A percentile compares a stretch with the other conserved stretches of the same genome.
Evolutionary conservation across 92 coral and sea anemone genomes (phyloP).

Genomic region (Epizoanthus scotinus): DNA sequence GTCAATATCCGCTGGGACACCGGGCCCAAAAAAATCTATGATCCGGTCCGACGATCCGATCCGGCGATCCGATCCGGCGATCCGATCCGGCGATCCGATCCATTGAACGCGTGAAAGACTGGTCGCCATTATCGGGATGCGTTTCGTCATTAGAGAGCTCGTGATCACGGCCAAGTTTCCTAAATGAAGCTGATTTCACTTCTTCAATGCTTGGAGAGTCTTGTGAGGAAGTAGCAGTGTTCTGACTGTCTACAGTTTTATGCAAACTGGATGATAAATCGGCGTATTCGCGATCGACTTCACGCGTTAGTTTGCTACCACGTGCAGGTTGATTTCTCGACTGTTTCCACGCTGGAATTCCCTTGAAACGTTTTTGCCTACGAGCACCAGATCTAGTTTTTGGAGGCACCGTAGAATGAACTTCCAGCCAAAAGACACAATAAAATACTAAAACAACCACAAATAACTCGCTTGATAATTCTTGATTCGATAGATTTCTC

Average conservation of each 20-base stretch:
- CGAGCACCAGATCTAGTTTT: conserved; percentile 5
- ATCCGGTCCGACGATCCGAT: too few species aligned
- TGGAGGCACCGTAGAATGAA: background rate
- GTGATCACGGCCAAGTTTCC: background rate
- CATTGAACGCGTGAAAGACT: too few species aligned
- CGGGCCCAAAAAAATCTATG: too few species aligned
- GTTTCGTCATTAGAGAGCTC: background rate
- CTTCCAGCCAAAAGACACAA: background rate
- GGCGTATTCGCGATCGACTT: conserved; percentile 4
- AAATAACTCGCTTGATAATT: conserved; percentile 13
- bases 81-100: too few species aligned
- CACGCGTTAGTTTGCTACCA: background rate
- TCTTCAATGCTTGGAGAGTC: conserved; percentile 3
- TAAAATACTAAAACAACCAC: conserved; percentile 12
- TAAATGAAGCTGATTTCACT: conserved; percentile 8
- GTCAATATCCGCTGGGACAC: too few species aligned
- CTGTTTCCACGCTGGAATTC: background rate
- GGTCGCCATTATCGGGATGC: too few species aligned
- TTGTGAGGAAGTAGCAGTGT: background rate
- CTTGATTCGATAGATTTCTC: background rate
- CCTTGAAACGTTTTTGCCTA: conserved; percentile 2
- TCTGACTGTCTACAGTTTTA: background rate
- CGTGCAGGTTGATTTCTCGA: conserved; percentile 6
- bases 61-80: too few species aligned
- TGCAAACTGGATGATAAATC: background rate